Conservation (phyloP, 2,888 invertebrate species). For the Biston stratarius region DNA sequence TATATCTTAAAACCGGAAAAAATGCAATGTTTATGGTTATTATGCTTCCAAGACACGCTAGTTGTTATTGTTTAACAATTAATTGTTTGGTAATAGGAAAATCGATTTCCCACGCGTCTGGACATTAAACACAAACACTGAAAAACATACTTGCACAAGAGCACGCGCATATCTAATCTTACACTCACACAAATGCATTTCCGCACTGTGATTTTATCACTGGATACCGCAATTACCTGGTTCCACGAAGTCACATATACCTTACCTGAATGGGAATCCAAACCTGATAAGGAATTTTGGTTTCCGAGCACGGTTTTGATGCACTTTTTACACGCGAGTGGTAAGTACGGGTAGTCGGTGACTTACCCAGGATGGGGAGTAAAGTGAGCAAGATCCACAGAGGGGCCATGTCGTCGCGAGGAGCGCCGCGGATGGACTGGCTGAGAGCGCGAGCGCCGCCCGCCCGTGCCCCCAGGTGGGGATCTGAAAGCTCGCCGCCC, state of each 20-base stretch:
- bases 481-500: constrained; percentile 78
- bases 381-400: constrained; percentile 81
- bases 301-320: constrained; percentile 49
- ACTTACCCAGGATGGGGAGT: constrained; percentile 84
- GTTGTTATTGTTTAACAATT: constrained; percentile 11
- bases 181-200: constrained; percentile 59
- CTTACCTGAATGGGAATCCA: constrained; percentile 25
- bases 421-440: constrained; percentile 79
- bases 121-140: constrained; percentile 61
- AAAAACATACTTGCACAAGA: constrained; percentile 57
- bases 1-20: neutral
- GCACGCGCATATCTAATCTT: constrained; percentile 53
- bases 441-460: constrained; percentile 62
- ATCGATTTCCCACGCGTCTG: constrained; percentile 65
- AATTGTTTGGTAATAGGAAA: constrained; percentile 41
- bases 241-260: constrained; percentile 19
- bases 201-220: constrained; percentile 41
- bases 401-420: constrained; percentile 82
- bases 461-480: constrained; percentile 57
- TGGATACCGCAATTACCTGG: constrained; percentile 13
- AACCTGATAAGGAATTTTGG: constrained; percentile 53
- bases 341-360: constrained; percentile 36
- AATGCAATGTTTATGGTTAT: constrained; percentile 3
- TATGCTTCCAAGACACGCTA: neutral
- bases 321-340: constrained; percentile 45